Evolutionary conservation across 2,888 invertebrate species (phyloP).

Genomic region (Esperia sulphurella): DNA sequence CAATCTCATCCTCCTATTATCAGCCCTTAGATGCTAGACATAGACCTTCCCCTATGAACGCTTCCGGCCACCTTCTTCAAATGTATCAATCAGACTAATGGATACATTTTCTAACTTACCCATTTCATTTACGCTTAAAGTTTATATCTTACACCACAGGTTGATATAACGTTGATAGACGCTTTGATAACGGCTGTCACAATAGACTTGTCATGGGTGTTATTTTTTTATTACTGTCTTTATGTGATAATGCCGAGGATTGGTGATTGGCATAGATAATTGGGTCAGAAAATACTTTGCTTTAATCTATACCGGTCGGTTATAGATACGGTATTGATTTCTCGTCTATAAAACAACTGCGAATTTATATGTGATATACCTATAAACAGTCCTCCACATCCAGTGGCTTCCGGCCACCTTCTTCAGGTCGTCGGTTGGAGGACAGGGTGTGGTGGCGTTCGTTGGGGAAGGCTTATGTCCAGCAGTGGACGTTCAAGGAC

Average conservation of each 20-base stretch:
- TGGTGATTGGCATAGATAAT: slow-evolving; percentile 20
- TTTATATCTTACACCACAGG: slow-evolving; percentile 17
- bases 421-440: too few relatives aligned
- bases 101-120: neutral
- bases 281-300: slow-evolving; percentile 2
- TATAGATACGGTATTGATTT: neutral
- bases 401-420: too few relatives aligned
- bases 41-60: too few relatives aligned
- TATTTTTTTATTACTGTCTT: slow-evolving; percentile 39
- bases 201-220: slow-evolving; percentile 46
- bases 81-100: too few relatives aligned
- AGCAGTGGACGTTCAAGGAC: too few relatives aligned
- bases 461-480: too few relatives aligned
- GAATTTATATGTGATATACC: too few relatives aligned
- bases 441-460: too few relatives aligned
- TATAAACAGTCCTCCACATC: too few relatives aligned
- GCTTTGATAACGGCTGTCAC: slow-evolving; percentile 52
- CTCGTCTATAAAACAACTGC: neutral
- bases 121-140: neutral
- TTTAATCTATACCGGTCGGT: slow-evolving; percentile 1
- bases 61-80: too few relatives aligned
- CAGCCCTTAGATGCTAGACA: too few relatives aligned
- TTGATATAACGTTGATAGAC: slow-evolving; percentile 38
- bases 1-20: too few relatives aligned
- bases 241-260: slow-evolving; percentile 31